phyloP scores from a whole-genome alignment of 1,140 invertebrate genomes.

The Megathymus violae region DNA sequence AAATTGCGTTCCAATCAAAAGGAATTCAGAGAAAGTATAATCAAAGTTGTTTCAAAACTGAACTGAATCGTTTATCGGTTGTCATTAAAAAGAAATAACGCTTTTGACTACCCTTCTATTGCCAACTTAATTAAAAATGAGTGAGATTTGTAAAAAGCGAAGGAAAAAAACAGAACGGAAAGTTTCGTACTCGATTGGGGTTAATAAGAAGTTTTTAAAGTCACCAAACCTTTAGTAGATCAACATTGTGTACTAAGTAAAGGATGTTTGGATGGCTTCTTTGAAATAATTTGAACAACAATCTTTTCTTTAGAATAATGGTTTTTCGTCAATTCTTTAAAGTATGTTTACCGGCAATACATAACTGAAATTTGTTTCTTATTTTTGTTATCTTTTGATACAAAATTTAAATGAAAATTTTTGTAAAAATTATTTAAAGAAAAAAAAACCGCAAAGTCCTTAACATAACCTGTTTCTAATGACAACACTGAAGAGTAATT shows the following conservation, averaged over 20 bases:
- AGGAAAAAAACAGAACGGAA: constrained; percentile 46
- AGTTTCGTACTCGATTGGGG: constrained; percentile 36
- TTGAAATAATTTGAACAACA: constrained; percentile 16
- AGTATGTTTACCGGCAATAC: not conserved
- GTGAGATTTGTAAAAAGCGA: constrained; percentile 53
- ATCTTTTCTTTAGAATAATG: not conserved
- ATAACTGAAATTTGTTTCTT: not conserved
- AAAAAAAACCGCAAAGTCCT: too few species aligned
- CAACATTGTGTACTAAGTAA: constrained; percentile 10
- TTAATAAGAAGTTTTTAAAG: constrained; percentile 27
- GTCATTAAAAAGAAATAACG: constrained; percentile 76
- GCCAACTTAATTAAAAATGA: constrained; percentile 72
- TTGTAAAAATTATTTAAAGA: not conserved
- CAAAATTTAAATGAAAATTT: not conserved
- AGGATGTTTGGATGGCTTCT: not conserved
- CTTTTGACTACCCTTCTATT: constrained; percentile 56
- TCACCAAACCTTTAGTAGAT: constrained; percentile 7
- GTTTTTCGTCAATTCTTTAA: constrained; percentile 11
- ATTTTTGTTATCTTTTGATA: not conserved
- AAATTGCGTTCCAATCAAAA: constrained; percentile 58
- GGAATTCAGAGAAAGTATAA: constrained; percentile 56
- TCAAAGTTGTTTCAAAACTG: constrained; percentile 61
- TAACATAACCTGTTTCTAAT: constrained; percentile 10
- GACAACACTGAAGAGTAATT: constrained; percentile 30
- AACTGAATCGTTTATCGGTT: constrained; percentile 71